Base-by-base conservation (phyloP, 2,113 vertebrate genomes). In the Gymnogyps californianus region DNA sequence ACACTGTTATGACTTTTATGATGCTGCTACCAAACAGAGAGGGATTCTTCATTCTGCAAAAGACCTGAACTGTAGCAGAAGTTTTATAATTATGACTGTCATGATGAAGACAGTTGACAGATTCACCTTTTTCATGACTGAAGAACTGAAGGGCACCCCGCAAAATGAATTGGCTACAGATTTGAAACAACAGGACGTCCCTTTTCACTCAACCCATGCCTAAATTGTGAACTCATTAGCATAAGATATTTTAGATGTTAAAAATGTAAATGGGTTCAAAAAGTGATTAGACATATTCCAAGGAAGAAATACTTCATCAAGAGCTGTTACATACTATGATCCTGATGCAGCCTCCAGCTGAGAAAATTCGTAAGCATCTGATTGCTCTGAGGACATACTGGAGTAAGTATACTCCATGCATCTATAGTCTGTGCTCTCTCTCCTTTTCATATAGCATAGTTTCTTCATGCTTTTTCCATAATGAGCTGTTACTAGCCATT, bases 241-340 rank as follows among this genome's bases (percentile, higher is more conserved):
- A 77, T 94, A 82, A 93, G 84, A 76, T 86, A 86, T 96, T 96
- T 93, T 46, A 93, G 83, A 88, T 89, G 54, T 93, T 96, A 96
- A 96, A 95, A 96, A 96, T 97, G 93, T 95, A 96, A 97, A 96
- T 97, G 93, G 79, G 71, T 96, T 96, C 90, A 92, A 93, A 97
- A 95, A 95, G 85, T 96, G 91, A 96, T 97, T 96, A 96, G 93
- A 86, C 85, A 61, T 57, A 49, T 96, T 91, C 66, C 78, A 69
- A 94, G 85, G 78, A 92, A 94, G 83, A 90, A 95, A 93, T 88
- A 90, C 40, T 96, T 97, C 95, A 96, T 96, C 91, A 96, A 93
- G 91, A 89, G 89, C 91, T 88, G 92, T 90, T 96, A 69, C 83
- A 58, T 92, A 90, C 61, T 95, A 96, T 83, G 83, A 95, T 92